A percentile compares a stretch with the other conserved stretches of the same genome.
phyloP scores from a whole-genome alignment of 1,140 invertebrate species.

The Scaptomyza montana region DNA sequence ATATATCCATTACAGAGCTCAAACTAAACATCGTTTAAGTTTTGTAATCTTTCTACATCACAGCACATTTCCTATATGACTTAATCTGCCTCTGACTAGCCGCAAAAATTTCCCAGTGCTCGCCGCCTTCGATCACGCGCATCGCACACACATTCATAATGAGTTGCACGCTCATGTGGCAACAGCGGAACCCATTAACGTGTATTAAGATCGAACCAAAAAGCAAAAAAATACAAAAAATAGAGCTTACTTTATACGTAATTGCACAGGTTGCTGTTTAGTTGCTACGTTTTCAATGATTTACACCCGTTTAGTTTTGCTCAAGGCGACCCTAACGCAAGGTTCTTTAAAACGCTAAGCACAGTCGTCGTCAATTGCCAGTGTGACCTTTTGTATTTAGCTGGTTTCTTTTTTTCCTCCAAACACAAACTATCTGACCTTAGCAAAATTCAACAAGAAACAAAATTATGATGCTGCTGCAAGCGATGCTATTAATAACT shows the following conservation, averaged over 20 bases:
- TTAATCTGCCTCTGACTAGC: conserved; percentile 1
- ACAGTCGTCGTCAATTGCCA: conserved; percentile 61
- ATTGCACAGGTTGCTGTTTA: conserved; percentile 20
- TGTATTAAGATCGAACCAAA: conserved; percentile 11
- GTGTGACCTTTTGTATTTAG: conserved; percentile 64
- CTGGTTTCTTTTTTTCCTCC: conserved; percentile 43
- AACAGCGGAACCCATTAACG: conserved; percentile 39
- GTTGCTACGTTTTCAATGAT: conserved; percentile 3
- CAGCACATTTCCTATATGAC: conserved; percentile 23
- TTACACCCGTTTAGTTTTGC: conserved; percentile 54
- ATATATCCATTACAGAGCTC: not conserved
- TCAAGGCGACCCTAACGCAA: conserved; percentile 68
- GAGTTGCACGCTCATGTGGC: conserved; percentile 14
- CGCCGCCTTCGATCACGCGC: conserved; percentile 20
- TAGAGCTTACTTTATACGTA: conserved; percentile 4
- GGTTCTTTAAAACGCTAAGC: conserved; percentile 58
- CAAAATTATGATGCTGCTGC: conserved; percentile 32
- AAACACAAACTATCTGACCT: conserved; percentile 61
- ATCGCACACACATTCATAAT: conserved; percentile 11
- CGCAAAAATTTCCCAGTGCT: not conserved
- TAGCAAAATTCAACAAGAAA: conserved; percentile 45
- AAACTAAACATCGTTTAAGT: conserved; percentile 20
- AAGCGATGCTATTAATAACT: conserved; percentile 63
- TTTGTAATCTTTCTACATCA: conserved; percentile 21
- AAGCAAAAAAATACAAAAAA: not conserved